Percentiles rank a stretch among this genome's conserved stretches.
These are phyloP conservation scores for Sinelater perroti DNA, from an alignment of 2,888 invertebrate genomes.

Conservation along the genomic window DNA sequence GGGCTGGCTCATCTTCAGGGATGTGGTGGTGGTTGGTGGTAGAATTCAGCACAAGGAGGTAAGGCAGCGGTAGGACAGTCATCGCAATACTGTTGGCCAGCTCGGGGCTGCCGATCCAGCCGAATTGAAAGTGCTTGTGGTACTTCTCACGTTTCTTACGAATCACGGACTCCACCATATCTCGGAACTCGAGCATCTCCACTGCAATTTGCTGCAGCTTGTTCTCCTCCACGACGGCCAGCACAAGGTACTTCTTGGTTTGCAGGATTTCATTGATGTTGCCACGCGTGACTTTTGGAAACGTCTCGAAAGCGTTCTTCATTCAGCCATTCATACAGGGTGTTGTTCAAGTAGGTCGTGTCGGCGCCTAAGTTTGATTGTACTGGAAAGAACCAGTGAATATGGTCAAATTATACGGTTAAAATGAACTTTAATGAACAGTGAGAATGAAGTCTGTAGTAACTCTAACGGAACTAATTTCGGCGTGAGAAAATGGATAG, in stretches of 20 bases:
- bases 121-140: conserved; percentile 83
- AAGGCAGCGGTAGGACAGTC: conserved; percentile 83
- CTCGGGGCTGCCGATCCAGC: conserved; percentile 92
- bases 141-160: conserved; percentile 76
- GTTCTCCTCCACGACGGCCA: conserved; percentile 89
- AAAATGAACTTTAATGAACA: too few species aligned
- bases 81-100: conserved; percentile 94
- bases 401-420: too few species aligned
- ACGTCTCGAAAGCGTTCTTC: conserved; percentile 88
- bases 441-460: too few species aligned
- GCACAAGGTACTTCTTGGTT: conserved; percentile 86
- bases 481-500: too few species aligned
- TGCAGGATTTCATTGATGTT: conserved; percentile 85
- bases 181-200: conserved; percentile 78
- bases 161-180: conserved; percentile 82
- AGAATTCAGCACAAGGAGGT: conserved; percentile 89
- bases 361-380: conserved; percentile 53
- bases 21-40: conserved; percentile 92
- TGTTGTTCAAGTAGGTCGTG: conserved; percentile 69
- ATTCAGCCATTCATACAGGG: conserved; percentile 87
- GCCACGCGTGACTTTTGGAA: conserved; percentile 85
- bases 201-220: conserved; percentile 81
- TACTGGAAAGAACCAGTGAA: conserved; percentile 46
- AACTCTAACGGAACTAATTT: too few species aligned
- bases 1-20: conserved; percentile 82